Evolutionary conservation across 64 coral and sea anemone species (phyloP).

Genomic region (Cladopsammia gracilis): DNA sequence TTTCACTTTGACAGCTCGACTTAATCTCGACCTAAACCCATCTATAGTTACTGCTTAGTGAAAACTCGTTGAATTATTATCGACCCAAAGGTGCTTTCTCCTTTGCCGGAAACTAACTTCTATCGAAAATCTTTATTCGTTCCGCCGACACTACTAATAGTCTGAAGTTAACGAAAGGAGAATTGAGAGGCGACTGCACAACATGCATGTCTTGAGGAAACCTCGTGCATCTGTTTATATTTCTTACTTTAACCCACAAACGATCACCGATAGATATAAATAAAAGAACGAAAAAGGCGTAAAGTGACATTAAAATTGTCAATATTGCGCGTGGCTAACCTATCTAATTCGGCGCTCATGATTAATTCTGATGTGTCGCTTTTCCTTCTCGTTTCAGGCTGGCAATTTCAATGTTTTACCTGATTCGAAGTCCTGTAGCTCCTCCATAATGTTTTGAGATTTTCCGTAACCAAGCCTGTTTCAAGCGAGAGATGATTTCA

Average conservation of each 20-base stretch:
- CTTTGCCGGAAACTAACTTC: neutral
- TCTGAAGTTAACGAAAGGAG: neutral
- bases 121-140: too few species aligned
- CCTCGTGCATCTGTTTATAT: neutral
- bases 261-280: neutral
- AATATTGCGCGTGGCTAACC: too few species aligned
- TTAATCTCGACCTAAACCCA: neutral
- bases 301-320: neutral
- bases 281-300: slow-evolving; percentile 1
- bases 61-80: neutral
- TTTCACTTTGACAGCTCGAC: neutral
- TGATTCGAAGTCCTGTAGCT: neutral
- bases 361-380: neutral
- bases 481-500: neutral
- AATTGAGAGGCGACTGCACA: too few species aligned
- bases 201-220: neutral
- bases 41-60: neutral
- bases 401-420: neutral
- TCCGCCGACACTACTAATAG: too few species aligned
- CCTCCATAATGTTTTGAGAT: slow-evolving; percentile 5
- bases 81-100: neutral
- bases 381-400: neutral
- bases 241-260: neutral
- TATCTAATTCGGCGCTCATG: neutral
- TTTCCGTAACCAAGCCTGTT: neutral